A percentile compares a stretch with the other conserved stretches of the same genome.
phyloP scores from a whole-genome alignment of 2,113 vertebrate genomes.

The Geothlypis trichas region DNA sequence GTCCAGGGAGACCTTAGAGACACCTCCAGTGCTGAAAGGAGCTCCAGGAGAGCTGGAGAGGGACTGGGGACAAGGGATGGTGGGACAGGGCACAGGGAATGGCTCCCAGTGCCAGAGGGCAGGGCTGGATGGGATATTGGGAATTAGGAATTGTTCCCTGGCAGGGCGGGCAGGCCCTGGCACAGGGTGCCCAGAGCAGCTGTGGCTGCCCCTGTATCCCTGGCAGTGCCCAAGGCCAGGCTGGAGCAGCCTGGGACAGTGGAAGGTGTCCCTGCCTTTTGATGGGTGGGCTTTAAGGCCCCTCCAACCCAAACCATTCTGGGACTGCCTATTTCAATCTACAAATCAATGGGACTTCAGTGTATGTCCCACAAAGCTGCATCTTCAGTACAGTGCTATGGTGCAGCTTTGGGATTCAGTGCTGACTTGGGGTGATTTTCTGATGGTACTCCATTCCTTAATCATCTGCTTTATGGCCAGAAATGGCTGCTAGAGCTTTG shows the following conservation, averaged over 20 bases:
- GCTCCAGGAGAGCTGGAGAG: background rate
- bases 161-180: background rate
- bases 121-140: background rate
- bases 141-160: background rate
- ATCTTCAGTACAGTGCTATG: too few species aligned
- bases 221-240: background rate
- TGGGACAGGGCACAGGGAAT: background rate
- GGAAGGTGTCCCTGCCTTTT: background rate
- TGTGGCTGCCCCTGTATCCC: background rate
- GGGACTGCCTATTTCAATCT: background rate
- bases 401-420: background rate
- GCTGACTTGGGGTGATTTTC: background rate
- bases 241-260: background rate
- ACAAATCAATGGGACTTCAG: background rate
- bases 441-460: background rate
- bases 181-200: background rate
- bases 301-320: background rate
- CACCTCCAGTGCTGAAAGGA: rapidly evolving
- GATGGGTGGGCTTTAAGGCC: background rate
- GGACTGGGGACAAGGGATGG: background rate
- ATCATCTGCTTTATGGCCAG: background rate
- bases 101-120: background rate
- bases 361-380: background rate
- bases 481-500: background rate
- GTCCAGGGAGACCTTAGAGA: rapidly evolving